These are phyloP conservation scores for Leptinotarsa haldemani DNA, from an alignment of 2,888 invertebrate species.

Conservation along the genomic window DNA sequence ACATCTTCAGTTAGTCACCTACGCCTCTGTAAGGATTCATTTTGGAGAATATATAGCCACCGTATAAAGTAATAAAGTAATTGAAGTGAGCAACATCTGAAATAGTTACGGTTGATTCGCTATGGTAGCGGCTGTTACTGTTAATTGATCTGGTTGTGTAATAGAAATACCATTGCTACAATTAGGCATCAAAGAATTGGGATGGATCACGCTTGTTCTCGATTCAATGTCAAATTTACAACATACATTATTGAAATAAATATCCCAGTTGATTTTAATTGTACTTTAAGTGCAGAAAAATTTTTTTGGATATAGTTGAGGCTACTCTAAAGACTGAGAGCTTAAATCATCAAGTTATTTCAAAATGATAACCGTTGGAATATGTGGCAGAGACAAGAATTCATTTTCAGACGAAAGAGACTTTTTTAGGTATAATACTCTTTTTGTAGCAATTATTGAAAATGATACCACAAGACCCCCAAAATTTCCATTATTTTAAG, in stretches of 20 bases:
- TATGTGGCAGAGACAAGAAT: too few species aligned
- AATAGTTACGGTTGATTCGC: constrained; percentile 32
- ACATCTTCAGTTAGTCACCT: not conserved
- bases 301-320: too few species aligned
- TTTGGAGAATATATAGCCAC: constrained; percentile 28
- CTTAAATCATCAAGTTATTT: too few species aligned
- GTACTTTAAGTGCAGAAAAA: too few species aligned
- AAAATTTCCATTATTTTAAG: too few species aligned
- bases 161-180: constrained; percentile 15
- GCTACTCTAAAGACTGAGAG: too few species aligned
- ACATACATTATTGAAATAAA: not conserved
- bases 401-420: too few species aligned
- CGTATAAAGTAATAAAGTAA: constrained; percentile 48
- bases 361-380: too few species aligned
- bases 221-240: constrained; percentile 16
- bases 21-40: constrained; percentile 11
- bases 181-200: constrained; percentile 7
- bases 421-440: too few species aligned
- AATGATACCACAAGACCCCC: too few species aligned
- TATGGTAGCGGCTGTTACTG: constrained; percentile 37
- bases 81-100: constrained; percentile 42
- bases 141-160: constrained; percentile 35
- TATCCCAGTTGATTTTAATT: too few species aligned
- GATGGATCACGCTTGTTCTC: not conserved
- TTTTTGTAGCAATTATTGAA: too few species aligned